Evolutionary conservation across 2,888 invertebrate genomes (phyloP).

Genomic region (Chaetogeoica ovagalla): DNA sequence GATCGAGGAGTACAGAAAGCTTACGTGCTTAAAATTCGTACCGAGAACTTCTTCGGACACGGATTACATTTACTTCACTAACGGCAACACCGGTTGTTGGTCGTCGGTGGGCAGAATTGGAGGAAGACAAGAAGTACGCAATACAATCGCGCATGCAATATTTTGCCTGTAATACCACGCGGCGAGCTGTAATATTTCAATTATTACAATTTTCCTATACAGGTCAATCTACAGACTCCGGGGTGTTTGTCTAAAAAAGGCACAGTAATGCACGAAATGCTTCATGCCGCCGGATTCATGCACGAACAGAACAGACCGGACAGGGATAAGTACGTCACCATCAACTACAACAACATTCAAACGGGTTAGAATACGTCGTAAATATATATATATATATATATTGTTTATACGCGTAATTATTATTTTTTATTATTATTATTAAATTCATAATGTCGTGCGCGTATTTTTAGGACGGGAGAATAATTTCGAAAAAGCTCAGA

Average conservation of each 20-base stretch:
- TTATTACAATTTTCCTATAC: too few relatives aligned
- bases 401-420: neutral
- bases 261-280: constrained; percentile 76
- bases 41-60: constrained; percentile 65
- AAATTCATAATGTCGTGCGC: neutral
- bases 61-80: constrained; percentile 73
- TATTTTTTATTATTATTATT: too few relatives aligned
- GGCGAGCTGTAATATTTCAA: too few relatives aligned
- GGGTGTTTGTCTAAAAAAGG: constrained; percentile 74
- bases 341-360: constrained; percentile 72
- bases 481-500: constrained; percentile 73
- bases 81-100: constrained; percentile 77
- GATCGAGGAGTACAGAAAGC: constrained; percentile 73
- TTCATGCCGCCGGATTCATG: constrained; percentile 78
- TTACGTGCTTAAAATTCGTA: constrained; percentile 76
- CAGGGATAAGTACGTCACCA: constrained; percentile 70
- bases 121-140: constrained; percentile 60
- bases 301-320: constrained; percentile 82
- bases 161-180: too few relatives aligned
- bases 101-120: constrained; percentile 76
- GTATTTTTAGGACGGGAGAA: constrained; percentile 63
- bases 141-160: too few relatives aligned
- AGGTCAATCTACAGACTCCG: constrained; percentile 72
- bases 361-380: constrained; percentile 61
- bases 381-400: neutral